Evolutionary conservation across 2,113 vertebrate genomes (phyloP), one percentile per base, ranked within the genome.

Genomic region (Peromyscus polionotus): DNA sequence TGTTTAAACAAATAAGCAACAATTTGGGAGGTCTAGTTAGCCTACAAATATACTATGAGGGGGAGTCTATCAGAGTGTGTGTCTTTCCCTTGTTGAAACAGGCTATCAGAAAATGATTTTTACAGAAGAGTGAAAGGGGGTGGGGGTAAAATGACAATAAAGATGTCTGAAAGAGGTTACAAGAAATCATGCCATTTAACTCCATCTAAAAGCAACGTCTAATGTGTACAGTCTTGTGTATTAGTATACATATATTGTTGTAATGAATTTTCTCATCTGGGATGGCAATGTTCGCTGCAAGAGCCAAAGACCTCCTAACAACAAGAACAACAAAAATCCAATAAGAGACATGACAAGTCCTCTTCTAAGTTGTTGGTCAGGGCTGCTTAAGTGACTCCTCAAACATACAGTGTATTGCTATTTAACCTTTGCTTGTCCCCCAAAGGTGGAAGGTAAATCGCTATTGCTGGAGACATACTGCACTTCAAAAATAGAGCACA

Each of bases 1-100:
- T 72, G 17, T 90, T 39, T 96, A 97, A 97, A 92, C 5, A 95
- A 94, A 88, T n/a, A 93, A 51, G 6, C 10, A 48, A 94, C 94
- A 72, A 20, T 84, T 80, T 33, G 42, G 77, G 79, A 97, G 31
- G 79, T 2, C 54, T 0, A 0, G 93, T 95, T 96, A 94, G 42
- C 10, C 96, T 73, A 61, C 12, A 93, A 36, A 42, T 4, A 8
- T 72, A 94, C 96, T 80, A 72, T 72, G 28, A 94, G 75, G 93
- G 7, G 1, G 33, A 33, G 93, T 88, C 24, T 17, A 17, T 94
- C 68, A 93, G 63, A 67, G 24, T 3, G 93, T 16, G 36, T 31
- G 0, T 91, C 51, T 33, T 79, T 93, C 88, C 72, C 24, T 88
- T 61, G 57, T 57, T 77, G 3, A 92, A 63, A 42, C 13, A 11